phyloP scores from a whole-genome alignment of 2,113 vertebrate species.

The Corythaeola cristata region DNA sequence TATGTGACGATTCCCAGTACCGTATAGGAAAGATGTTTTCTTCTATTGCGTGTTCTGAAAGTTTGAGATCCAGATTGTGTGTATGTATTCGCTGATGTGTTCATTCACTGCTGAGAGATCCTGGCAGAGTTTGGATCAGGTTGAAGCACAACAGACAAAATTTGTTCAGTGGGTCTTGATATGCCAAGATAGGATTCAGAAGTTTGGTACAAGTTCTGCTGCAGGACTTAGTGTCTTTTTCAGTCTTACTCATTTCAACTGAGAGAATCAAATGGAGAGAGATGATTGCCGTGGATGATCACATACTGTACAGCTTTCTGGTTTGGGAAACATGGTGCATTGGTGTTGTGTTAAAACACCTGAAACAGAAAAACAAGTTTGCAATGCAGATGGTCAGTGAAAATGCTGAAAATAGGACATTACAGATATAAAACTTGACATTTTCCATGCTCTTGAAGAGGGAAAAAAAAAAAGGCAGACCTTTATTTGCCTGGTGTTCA shows the following conservation, averaged over 20 bases:
- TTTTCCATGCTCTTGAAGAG: neutral
- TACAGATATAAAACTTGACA: neutral
- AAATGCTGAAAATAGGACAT: neutral
- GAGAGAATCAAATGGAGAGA: neutral
- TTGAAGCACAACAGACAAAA: neutral
- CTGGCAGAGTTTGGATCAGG: neutral
- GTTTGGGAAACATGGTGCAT: neutral
- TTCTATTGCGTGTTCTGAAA: neutral
- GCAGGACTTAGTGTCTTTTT: neutral
- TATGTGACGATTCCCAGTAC: neutral
- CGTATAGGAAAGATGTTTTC: neutral
- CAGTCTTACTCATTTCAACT: neutral
- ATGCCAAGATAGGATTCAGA: neutral
- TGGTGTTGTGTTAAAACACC: neutral
- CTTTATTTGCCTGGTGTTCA: neutral
- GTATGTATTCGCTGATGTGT: accelerated
- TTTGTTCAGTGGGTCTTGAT: neutral
- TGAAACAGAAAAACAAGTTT: neutral
- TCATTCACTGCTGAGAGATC: neutral
- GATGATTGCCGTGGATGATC: neutral
- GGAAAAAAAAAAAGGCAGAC: too few species aligned
- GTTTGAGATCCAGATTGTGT: neutral
- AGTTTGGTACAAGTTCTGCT: neutral
- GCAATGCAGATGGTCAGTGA: neutral
- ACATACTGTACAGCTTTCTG: neutral